Base-by-base conservation (phyloP, 2,888 invertebrate genomes). In the Agrenia bidenticulata region DNA sequence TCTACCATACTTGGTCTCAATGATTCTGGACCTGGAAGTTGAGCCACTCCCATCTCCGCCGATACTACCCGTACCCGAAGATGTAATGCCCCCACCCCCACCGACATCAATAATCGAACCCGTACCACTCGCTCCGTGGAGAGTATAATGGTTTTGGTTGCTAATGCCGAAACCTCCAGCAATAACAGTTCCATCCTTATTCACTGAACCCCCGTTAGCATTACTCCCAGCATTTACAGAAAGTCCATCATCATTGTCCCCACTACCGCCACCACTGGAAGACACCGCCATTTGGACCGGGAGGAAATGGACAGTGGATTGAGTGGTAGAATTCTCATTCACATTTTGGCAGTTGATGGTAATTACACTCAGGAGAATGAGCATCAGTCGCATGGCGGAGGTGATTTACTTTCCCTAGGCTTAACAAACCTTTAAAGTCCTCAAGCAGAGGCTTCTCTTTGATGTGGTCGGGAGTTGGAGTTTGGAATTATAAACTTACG, bases 21-120 rank as follows among this genome's bases (percentile, higher is more conserved):
- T 88, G 77, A 90, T 89, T 78, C 89, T 85, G 76, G 89, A 89
- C 80, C 88, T 87, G 83, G 88, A 1, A 32, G 54, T n/a, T n/a
- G 17, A 2, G 2, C 42, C 24, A 2, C 4, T 26, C 51, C 23
- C 45, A 45, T 45, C 19, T 15, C n/a, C 45, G 21, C 4, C 2
- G 15, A 11, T 49, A 17, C 7, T 7, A 5, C 49, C 49, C 15
- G 26, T 26, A 37, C 4, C 24, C 4, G 32, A 55, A 51, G 51
- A 21, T 23, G 51, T 23, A 4, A 13, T 24, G 2, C 51, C 51
- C 9, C 57, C 23, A 21, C 21, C 39, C 23, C 57, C 37, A 21
- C 41, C 51, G 24, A 51, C 51, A 23, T 51, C 51, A 23, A 51
- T 11, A 51, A 23, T 51, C 13, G 24, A 13, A 15, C 51, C 51